A percentile compares a stretch with the other conserved stretches of the same genome.
phyloP scores from a whole-genome alignment of 2,888 invertebrate species.

The Metacarcinus magister region DNA sequence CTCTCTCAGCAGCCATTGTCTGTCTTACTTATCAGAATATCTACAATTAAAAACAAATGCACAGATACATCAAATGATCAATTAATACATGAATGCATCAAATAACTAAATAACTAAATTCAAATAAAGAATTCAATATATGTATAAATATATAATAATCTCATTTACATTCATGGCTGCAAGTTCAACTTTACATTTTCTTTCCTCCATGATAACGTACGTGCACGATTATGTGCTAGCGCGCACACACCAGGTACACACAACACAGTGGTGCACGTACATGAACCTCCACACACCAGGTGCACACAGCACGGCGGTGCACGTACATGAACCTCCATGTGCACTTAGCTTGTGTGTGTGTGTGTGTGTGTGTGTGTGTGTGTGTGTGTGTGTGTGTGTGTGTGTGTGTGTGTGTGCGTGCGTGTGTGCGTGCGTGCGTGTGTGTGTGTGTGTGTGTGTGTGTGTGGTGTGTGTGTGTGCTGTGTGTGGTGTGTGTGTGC shows the following conservation, averaged over 20 bases:
- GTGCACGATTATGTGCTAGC: not conserved
- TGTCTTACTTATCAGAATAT: too few species aligned
- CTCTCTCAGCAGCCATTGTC: not conserved
- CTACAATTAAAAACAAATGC: not conserved
- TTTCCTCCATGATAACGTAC: not conserved
- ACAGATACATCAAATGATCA: not conserved
- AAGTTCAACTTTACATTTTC: not conserved
- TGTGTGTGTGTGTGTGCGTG: too few species aligned
- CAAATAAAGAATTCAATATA: conserved; percentile 6
- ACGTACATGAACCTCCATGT: not conserved
- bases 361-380: conserved; percentile 26
- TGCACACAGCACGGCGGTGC: not conserved
- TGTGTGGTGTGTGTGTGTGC: too few species aligned
- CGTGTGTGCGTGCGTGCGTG: too few species aligned
- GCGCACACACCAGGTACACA: not conserved
- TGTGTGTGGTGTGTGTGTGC: not conserved
- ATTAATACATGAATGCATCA: not conserved
- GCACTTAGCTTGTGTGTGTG: not conserved
- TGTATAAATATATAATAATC: not conserved
- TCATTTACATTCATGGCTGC: conserved; percentile 4
- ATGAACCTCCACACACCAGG: not conserved
- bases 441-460: too few species aligned
- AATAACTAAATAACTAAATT: not conserved
- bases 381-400: not conserved
- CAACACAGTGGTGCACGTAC: not conserved